Percentiles rank a stretch among this genome's conserved stretches.
Conservation (phyloP, 2,113 vertebrate species). For the Fregata magnificens region DNA sequence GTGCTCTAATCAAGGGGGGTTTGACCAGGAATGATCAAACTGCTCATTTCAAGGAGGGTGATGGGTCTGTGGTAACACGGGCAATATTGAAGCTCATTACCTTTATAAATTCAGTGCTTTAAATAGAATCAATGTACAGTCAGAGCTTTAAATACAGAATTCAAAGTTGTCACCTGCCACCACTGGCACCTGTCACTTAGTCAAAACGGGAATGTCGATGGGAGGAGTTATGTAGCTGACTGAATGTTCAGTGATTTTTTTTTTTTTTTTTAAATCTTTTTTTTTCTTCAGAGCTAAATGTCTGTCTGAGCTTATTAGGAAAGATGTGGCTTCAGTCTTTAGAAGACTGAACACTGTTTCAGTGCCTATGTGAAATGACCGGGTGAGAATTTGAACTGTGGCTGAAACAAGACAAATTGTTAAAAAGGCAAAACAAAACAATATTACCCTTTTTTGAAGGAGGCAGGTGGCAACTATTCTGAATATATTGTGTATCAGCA, state of each 20-base stretch:
- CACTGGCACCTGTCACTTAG: not conserved
- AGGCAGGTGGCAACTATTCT: constrained; percentile 65
- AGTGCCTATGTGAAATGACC: not conserved
- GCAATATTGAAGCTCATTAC: constrained; percentile 87
- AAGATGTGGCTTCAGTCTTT: not conserved
- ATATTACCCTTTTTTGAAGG: not conserved
- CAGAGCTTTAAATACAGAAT: constrained; percentile 42
- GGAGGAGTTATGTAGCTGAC: not conserved
- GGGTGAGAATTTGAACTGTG: not conserved
- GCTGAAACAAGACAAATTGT: not conserved
- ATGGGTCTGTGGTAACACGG: constrained; percentile 89
- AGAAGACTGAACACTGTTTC: not conserved
- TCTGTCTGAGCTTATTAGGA: not conserved
- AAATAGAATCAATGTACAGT: constrained; percentile 18
- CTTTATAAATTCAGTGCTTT: constrained; percentile 46
- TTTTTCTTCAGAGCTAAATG: not conserved
- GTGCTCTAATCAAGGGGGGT: constrained; percentile 70
- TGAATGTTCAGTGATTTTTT: not conserved
- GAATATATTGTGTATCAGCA: constrained; percentile 59
- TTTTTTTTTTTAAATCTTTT: not conserved
- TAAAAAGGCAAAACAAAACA: not conserved
- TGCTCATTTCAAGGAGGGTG: constrained; percentile 79
- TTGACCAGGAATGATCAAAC: constrained; percentile 55
- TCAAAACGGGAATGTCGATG: not conserved
- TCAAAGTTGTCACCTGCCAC: constrained; percentile 67